Base-by-base conservation (phyloP, 2,888 invertebrate species). In the Dryobota labecula region DNA sequence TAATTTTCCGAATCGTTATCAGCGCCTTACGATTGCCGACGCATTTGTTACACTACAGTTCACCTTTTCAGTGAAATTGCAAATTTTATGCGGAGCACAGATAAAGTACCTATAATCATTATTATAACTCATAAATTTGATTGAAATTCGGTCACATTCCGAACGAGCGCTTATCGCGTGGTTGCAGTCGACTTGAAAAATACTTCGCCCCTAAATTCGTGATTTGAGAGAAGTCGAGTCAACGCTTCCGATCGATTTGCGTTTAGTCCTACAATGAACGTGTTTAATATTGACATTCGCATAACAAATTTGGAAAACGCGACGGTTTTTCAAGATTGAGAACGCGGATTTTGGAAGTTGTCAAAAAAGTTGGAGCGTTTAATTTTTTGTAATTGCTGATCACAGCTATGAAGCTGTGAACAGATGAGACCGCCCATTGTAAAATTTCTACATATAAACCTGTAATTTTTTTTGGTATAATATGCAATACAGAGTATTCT, bases 121-220 rank as follows among this genome's bases (percentile, higher is more conserved):
- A 95, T 95, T 93, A 94, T 95, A 95, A 95, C 90, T 95, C 94
- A 95, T 96, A 95, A 95, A 95, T 95, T 95, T 94, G 94, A 96
- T 95, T 95, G 95, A 95, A 95, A 94, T 95, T 95, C 93, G 94
- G 95, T 95, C 93, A 95, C 94, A 95, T 95, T 95, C 94, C 93
- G 91, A 91, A 86, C 88, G 74, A 88, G 87, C 89, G 91, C 95
- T 96, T 96, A 96, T 96, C 96, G 92, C 90, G 84, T 85, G 86
- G 91, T 90, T 94, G 95, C 96, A 96, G 95, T 95, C 93, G 94
- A 90, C 92, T 93, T 94, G 95, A 95, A 95, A 95, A 95, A 95
- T 95, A 93, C 90, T 89, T 90, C 89, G 87, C 90, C 91, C 91
- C 88, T 88, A 81, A 81, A 85, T 81, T 85, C 73, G 76, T 84